Evolutionary conservation across 2,797 vertebrate species (phyloP).

Genomic region (Zonotrichia albicollis): DNA sequence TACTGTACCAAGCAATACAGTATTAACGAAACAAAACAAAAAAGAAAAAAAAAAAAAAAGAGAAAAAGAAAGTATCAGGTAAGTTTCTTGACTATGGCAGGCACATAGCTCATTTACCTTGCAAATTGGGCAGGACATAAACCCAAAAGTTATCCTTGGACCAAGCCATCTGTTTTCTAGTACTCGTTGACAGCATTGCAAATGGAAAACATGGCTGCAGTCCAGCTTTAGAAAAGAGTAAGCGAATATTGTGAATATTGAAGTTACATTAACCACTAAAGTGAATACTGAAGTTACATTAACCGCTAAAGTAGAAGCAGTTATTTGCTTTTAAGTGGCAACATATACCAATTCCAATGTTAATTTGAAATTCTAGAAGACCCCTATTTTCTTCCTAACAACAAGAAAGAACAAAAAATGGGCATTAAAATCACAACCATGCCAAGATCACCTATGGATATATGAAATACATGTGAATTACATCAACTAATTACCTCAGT

Average conservation of each 20-base stretch:
- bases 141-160: slow-evolving; percentile 97
- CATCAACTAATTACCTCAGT: not conserved
- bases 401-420: not conserved
- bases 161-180: slow-evolving; percentile 98
- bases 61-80: not conserved
- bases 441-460: not conserved
- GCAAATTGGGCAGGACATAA: slow-evolving; percentile 99
- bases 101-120: slow-evolving; percentile 81
- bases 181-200: slow-evolving; percentile 95
- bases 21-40: not conserved
- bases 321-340: not conserved
- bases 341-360: not conserved
- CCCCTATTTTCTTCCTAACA: not conserved
- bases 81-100: not conserved
- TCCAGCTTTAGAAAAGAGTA: slow-evolving; percentile 84
- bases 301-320: not conserved
- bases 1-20: not conserved
- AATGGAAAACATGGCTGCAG: slow-evolving; percentile 98
- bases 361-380: not conserved
- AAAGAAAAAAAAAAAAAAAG: not conserved
- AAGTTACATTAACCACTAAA: not conserved
- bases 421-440: not conserved
- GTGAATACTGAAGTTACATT: not conserved
- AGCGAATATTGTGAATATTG: not conserved
- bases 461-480: not conserved